Conservation (phyloP, 2,888 invertebrate species). For the Heliconius erato region DNA sequence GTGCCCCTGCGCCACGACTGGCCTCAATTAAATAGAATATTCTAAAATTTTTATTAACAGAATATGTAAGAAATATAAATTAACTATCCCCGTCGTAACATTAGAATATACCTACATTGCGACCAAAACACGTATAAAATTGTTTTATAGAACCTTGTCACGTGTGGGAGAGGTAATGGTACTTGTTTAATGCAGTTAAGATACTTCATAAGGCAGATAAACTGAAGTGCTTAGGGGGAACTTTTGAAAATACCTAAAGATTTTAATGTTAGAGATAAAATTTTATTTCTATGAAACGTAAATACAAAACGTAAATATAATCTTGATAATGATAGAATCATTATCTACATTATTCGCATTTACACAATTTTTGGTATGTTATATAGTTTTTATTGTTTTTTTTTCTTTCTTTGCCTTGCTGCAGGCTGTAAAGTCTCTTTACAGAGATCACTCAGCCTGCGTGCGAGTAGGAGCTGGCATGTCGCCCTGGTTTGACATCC, state of each 20-base stretch:
- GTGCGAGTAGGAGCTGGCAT: too few relatives aligned
- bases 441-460: too few relatives aligned
- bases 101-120: neutral
- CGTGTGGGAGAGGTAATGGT: conserved; percentile 26
- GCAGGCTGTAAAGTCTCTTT: too few relatives aligned
- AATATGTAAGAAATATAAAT: neutral
- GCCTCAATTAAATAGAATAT: neutral
- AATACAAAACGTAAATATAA: too few relatives aligned
- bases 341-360: too few relatives aligned
- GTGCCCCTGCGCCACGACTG: too few relatives aligned
- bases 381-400: too few relatives aligned
- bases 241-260: neutral
- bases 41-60: neutral
- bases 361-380: too few relatives aligned
- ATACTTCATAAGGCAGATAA: conserved; percentile 27
- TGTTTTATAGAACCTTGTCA: conserved; percentile 24
- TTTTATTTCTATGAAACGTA: neutral
- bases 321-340: too few relatives aligned
- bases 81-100: neutral
- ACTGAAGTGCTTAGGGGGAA: conserved; percentile 8
- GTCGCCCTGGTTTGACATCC: too few relatives aligned
- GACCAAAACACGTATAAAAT: conserved; percentile 26
- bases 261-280: neutral
- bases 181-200: conserved; percentile 26
- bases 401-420: too few relatives aligned